Conservation (phyloP, 2,888 invertebrate species). For the Cylloceria caligata region DNA sequence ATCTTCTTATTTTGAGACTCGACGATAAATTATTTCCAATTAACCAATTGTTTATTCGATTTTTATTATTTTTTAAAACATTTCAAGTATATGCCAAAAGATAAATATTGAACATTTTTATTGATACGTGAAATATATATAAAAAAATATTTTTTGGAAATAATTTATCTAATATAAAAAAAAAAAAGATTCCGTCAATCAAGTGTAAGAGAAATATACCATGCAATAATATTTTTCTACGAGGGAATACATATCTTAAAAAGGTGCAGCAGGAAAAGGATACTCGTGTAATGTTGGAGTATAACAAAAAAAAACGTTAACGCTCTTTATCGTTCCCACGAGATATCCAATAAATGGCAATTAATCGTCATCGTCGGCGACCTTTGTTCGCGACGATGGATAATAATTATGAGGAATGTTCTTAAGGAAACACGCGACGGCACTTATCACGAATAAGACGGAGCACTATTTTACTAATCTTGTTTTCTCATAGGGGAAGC, state of each 20-base stretch:
- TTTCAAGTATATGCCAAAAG: no score
- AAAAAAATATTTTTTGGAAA: no score
- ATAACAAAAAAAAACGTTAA: background rate
- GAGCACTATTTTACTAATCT: background rate
- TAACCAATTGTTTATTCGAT: no score
- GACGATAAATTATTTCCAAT: no score
- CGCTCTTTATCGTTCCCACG: constrained; percentile 32
- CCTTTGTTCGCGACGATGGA: constrained; percentile 50
- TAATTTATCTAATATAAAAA: no score
- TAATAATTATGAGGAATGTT: background rate
- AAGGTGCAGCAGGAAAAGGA: background rate
- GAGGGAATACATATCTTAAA: background rate
- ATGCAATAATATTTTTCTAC: no score
- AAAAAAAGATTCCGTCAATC: no score
- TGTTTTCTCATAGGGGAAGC: background rate
- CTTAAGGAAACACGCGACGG: constrained; percentile 1
- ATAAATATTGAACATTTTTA: no score
- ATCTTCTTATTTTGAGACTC: no score
- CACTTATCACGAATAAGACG: background rate
- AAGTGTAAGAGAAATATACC: no score
- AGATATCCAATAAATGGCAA: constrained; percentile 49
- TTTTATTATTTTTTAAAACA: no score
- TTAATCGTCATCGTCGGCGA: constrained; percentile 52
- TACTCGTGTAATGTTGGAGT: background rate
- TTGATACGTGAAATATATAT: no score